Conservation (phyloP, 2,797 vertebrate species). For the Sebastiscus tertius region DNA sequence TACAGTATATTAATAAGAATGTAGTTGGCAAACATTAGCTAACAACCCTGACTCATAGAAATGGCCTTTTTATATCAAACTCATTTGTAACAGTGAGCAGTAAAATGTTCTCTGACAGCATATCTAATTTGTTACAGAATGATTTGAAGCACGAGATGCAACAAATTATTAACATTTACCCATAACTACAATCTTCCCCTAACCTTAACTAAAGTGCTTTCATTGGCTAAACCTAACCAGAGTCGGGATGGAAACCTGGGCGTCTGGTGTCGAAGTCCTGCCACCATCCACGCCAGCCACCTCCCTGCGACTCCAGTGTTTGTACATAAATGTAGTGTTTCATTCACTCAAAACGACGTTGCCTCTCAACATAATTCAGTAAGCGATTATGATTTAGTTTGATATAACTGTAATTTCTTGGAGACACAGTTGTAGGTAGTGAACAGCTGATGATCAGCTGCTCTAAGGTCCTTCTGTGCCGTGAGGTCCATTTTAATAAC, state of each 20-base stretch:
- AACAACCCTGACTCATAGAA: not conserved
- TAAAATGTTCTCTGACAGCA: not conserved
- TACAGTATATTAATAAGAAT: not conserved
- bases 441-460: not conserved
- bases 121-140: not conserved
- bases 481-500: not conserved
- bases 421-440: not conserved
- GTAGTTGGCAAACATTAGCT: not conserved
- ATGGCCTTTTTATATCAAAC: too few relatives aligned
- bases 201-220: not conserved
- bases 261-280: accelerated
- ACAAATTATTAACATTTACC: not conserved
- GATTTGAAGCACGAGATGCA: not conserved
- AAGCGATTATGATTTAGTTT: not conserved
- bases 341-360: not conserved
- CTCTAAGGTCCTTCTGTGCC: not conserved
- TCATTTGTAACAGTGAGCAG: too few relatives aligned
- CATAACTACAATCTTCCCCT: not conserved
- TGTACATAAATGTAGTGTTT: too few relatives aligned
- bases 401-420: not conserved
- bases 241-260: too few relatives aligned
- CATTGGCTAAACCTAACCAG: not conserved
- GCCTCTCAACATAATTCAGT: not conserved
- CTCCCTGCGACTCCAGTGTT: too few relatives aligned
- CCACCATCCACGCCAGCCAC: too few relatives aligned